A percentile compares a stretch with the other conserved stretches of the same genome.
Evolutionary conservation across 1,140 invertebrate genomes (phyloP).

Genomic region (Cheumatopsyche charites): DNA sequence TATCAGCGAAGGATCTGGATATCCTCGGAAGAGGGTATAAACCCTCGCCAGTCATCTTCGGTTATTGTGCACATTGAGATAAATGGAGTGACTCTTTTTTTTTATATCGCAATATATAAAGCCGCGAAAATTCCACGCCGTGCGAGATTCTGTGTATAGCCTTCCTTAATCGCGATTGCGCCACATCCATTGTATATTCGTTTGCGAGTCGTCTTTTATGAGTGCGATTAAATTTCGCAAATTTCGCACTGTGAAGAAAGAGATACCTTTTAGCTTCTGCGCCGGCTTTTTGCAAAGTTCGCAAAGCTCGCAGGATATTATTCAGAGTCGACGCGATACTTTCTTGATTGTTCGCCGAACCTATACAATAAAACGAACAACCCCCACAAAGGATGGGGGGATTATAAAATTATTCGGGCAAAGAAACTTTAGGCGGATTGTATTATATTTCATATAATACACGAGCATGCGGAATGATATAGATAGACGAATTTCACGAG

Average conservation of each 20-base stretch:
- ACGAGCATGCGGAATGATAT: too few species aligned
- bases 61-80: constrained; percentile 19
- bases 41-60: constrained; percentile 12
- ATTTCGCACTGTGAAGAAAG: too few species aligned
- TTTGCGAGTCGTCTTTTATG: too few species aligned
- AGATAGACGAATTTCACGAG: too few species aligned
- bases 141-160: too few species aligned
- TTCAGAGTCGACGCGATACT: constrained; percentile 15
- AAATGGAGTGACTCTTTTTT: constrained; percentile 21
- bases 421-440: background rate
- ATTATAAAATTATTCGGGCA: background rate
- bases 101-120: background rate
- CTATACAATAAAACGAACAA: background rate
- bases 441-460: too few species aligned
- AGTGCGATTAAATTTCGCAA: too few species aligned
- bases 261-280: constrained; percentile 1
- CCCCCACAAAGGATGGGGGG: background rate
- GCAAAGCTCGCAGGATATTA: constrained; percentile 18
- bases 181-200: too few species aligned
- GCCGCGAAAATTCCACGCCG: too few species aligned
- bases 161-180: too few species aligned
- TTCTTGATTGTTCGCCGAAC: constrained; percentile 10
- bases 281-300: background rate
- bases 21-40: background rate
- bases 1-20: constrained; percentile 14